These are phyloP conservation scores for Phaedon cochleariae DNA, from an alignment of 2,888 invertebrate genomes.

Conservation along the genomic window DNA sequence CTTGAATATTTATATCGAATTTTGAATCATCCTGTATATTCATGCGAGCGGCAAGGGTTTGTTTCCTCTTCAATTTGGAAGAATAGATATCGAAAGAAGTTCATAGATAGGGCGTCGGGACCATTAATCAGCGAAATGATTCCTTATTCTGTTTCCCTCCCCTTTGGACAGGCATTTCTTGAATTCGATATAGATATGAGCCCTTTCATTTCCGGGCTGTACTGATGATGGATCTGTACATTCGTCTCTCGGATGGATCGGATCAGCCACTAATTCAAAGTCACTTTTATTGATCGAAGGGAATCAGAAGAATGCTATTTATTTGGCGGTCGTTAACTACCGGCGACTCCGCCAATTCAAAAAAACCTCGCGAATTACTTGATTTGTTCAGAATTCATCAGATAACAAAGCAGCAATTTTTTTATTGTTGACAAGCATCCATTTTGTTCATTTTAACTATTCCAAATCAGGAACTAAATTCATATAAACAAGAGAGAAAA, in stretches of 20 bases:
- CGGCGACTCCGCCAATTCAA: neutral
- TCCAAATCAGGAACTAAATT: no score
- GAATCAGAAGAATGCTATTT: neutral
- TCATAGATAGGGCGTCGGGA: neutral
- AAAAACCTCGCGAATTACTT: no score
- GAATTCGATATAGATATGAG: conserved; percentile 2
- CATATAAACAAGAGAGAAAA: no score
- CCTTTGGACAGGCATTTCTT: neutral
- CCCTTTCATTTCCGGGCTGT: neutral
- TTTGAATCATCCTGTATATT: no score
- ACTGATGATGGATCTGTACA: neutral
- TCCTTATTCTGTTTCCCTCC: neutral
- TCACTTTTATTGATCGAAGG: neutral
- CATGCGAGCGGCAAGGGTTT: no score
- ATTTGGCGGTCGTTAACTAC: neutral
- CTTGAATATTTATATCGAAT: no score
- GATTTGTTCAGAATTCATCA: no score
- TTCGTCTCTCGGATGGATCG: neutral
- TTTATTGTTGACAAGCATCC: no score
- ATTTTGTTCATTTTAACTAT: no score
- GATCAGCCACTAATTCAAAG: neutral
- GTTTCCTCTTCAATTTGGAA: neutral
- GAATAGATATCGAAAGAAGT: neutral
- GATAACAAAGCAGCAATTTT: no score
- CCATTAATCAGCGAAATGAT: neutral